Evolutionary conservation across 2,113 vertebrate species (phyloP), one percentile per base, ranked within the genome.

Genomic region (Malurus melanocephalus): DNA sequence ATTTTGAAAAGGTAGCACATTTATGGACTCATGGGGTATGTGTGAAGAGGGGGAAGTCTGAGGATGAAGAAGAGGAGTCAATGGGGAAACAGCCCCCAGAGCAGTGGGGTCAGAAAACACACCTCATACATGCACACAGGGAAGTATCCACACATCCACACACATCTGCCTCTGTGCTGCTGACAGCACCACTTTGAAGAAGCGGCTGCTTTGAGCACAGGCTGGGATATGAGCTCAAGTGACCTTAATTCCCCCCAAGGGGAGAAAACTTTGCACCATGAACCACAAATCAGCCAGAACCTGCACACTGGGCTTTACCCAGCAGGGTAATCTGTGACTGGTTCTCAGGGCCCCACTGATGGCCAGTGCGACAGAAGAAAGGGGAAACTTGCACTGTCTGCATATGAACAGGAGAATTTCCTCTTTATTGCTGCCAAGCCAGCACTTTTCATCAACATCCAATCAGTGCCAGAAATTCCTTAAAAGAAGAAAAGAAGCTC

Each of bases 401-500:
- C 78, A 84, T 61, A 81, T 10, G 55, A 93, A 62, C 46, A 51
- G 74, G 60, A 94, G 38, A n/a, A 22, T 88, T 88, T 79, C 40
- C 27, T 81, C 66, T 81, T 69, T 75, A 2, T 23, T 60, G 71
- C 66, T 96, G 66, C 74, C 86, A 91, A 84, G 65, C 23, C 66
- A 87, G 35, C 0, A 18, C 74, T 90, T 94, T 95, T 93, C 90
- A 90, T 90, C 86, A 90, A n/a, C 43, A 82, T 84, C 71, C 62
- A 95, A 71, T 93, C 90, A 81, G 33, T 0, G 6, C 26, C 75
- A 93, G 83, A 93, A 92, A 93, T 69, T 69, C 84, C 35, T 93
- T 78, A 64, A 80, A 95, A 81, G 77, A 89, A 83, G 89, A 72
- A 83, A 93, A 91, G 28, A 46, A 93, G 19, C 48, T 88, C 55